Evolutionary conservation across 1,140 invertebrate genomes (phyloP).

Genomic region (Achroia grisella): DNA sequence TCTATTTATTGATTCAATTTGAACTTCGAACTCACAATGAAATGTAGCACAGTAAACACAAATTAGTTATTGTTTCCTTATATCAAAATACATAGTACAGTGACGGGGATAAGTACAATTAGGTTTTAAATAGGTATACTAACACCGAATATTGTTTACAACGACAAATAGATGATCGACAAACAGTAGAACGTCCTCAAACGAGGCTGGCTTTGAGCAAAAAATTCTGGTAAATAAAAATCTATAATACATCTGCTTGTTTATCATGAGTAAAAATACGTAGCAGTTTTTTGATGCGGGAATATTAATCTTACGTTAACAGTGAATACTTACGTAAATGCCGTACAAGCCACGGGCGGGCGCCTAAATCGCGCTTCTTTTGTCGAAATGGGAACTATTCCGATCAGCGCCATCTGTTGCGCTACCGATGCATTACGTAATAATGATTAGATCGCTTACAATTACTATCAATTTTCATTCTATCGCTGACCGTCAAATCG

Average conservation of each 20-base stretch:
- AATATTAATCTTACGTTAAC: slow-evolving; percentile 65
- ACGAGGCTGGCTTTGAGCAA: slow-evolving; percentile 64
- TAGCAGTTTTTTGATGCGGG: slow-evolving; percentile 62
- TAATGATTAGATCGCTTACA: slow-evolving; percentile 6
- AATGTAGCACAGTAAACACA: slow-evolving; percentile 71
- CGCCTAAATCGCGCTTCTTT: slow-evolving; percentile 31
- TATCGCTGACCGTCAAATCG: too few species aligned
- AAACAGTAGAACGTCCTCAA: slow-evolving; percentile 32
- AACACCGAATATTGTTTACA: slow-evolving; percentile 55
- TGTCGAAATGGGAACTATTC: slow-evolving; percentile 6
- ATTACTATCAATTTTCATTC: background rate
- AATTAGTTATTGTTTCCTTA: slow-evolving; percentile 50
- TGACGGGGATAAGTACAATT: slow-evolving; percentile 52
- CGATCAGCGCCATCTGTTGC: slow-evolving; percentile 28
- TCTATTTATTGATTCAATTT: slow-evolving; percentile 74
- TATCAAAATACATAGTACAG: slow-evolving; percentile 61
- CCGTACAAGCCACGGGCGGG: slow-evolving; percentile 62
- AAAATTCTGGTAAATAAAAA: slow-evolving; percentile 68
- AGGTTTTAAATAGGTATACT: slow-evolving; percentile 46
- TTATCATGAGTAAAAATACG: slow-evolving; percentile 63
- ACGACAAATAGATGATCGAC: slow-evolving; percentile 47
- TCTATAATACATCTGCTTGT: slow-evolving; percentile 46
- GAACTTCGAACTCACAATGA: slow-evolving; percentile 72
- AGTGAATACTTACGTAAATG: slow-evolving; percentile 65
- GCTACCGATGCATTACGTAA: slow-evolving; percentile 2